Conservation (phyloP, 2,113 vertebrate species). For the Scophthalmus maximus region DNA sequence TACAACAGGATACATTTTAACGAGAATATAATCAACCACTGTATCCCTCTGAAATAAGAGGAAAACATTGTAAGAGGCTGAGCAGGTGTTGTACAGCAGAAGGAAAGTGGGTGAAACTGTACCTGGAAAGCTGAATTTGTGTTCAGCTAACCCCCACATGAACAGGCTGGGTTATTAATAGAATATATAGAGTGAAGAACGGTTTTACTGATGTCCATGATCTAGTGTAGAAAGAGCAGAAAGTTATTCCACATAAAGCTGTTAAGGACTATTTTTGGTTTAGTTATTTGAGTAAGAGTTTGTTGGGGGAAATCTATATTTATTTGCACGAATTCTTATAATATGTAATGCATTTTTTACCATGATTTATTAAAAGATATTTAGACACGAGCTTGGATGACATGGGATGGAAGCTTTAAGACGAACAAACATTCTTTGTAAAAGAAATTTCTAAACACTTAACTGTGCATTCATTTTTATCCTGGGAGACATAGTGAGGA, state of each 20-base stretch:
- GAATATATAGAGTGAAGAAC: neutral
- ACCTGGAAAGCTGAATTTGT: slow-evolving; percentile 7
- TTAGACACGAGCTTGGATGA: neutral
- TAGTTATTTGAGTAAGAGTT: neutral
- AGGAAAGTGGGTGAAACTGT: slow-evolving; percentile 11
- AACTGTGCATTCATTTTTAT: too few species aligned
- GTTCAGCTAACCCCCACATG: slow-evolving; percentile 6
- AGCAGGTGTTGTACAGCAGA: slow-evolving; percentile 6
- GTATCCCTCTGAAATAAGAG: neutral
- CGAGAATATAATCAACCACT: neutral
- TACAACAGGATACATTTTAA: neutral
- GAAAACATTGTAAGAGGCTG: neutral
- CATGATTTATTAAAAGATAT: neutral
- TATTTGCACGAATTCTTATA: neutral
- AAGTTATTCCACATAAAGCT: neutral
- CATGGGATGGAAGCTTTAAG: neutral
- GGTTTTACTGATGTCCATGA: slow-evolving; percentile 6
- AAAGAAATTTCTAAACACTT: too few species aligned
- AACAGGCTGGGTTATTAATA: slow-evolving; percentile 21
- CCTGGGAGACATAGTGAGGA: too few species aligned
- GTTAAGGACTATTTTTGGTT: neutral
- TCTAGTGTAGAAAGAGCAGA: neutral
- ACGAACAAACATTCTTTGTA: too few species aligned
- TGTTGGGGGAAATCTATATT: neutral
- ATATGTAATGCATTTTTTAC: neutral